A percentile compares a stretch with the other conserved stretches of the same genome.
Evolutionary conservation across 2,888 invertebrate species (phyloP).

Genomic region (Euplexia lucipara): DNA sequence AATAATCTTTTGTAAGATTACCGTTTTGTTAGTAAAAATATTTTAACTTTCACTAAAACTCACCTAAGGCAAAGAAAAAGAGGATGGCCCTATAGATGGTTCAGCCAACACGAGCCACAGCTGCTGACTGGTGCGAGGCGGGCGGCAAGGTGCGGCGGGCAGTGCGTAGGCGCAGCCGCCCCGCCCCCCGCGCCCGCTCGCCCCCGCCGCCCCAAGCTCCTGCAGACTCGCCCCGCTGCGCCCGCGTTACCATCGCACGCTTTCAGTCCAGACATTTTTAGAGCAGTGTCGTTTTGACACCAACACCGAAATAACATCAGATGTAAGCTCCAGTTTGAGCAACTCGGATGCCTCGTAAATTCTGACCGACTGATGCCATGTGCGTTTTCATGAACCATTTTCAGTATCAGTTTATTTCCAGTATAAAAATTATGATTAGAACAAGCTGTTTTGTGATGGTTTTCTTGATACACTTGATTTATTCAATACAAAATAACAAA

Average conservation of each 20-base stretch:
- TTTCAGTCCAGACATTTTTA: constrained; percentile 86
- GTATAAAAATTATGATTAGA: constrained; percentile 25
- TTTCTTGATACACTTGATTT: constrained; percentile 19
- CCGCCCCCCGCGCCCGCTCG: constrained; percentile 69
- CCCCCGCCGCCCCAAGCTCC: constrained; percentile 55
- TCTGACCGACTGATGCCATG: constrained; percentile 66
- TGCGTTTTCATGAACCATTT: constrained; percentile 63
- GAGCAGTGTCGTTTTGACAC: constrained; percentile 90
- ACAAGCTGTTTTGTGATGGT: not conserved
- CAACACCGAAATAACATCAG: constrained; percentile 89
- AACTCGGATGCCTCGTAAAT: constrained; percentile 78
- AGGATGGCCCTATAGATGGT: constrained; percentile 91
- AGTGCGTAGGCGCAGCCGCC: constrained; percentile 82
- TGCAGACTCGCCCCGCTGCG: constrained; percentile 56
- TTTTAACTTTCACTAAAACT: constrained; percentile 80
- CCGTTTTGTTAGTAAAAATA: constrained; percentile 73
- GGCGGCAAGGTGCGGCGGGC: constrained; percentile 89
- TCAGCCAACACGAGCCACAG: constrained; percentile 92
- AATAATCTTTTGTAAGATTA: constrained; percentile 46
- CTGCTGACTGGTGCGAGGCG: constrained; percentile 89
- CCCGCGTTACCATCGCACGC: constrained; percentile 63
- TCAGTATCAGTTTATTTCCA: constrained; percentile 19
- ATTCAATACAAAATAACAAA: constrained; percentile 27
- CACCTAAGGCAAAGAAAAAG: constrained; percentile 89
- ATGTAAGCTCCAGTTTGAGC: constrained; percentile 80